Evolutionary conservation across 2,888 invertebrate species (phyloP).

Genomic region (Pseudococcus longispinus): DNA sequence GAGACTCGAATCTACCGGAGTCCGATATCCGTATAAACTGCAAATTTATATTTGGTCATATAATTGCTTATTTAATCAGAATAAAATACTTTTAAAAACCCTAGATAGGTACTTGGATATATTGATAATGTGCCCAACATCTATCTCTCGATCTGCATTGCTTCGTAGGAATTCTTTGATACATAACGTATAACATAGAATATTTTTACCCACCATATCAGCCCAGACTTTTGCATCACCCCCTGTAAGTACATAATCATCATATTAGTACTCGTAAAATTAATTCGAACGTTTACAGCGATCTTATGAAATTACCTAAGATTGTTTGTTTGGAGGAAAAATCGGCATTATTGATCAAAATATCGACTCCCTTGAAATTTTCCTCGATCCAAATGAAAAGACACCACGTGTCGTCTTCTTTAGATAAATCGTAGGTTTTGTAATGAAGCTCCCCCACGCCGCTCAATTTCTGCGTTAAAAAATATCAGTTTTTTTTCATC

Average conservation of each 20-base stretch:
- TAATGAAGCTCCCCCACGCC: neutral
- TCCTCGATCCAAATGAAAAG: slow-evolving; percentile 59
- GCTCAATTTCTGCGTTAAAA: neutral
- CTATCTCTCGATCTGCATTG: neutral
- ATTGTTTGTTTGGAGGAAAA: slow-evolving; percentile 58
- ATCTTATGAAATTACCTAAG: slow-evolving; percentile 57
- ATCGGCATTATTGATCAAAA: slow-evolving; percentile 59
- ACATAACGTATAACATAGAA: neutral
- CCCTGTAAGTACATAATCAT: neutral
- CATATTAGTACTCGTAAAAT: neutral
- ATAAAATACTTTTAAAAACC: neutral
- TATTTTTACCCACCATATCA: neutral
- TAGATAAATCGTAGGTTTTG: slow-evolving; percentile 3
- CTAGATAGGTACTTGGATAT: slow-evolving; percentile 23
- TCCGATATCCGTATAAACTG: neutral
- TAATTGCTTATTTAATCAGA: neutral
- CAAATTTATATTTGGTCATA: neutral
- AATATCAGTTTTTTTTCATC: neutral
- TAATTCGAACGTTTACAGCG: neutral
- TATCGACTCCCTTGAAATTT: slow-evolving; percentile 58
- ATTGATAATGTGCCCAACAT: slow-evolving; percentile 40
- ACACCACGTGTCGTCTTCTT: slow-evolving; percentile 58
- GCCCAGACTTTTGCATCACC: neutral
- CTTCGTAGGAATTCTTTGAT: slow-evolving; percentile 22
- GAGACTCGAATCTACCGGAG: neutral